Base-by-base conservation (phyloP, 2,797 vertebrate species). In the Labroides dimidiatus region DNA sequence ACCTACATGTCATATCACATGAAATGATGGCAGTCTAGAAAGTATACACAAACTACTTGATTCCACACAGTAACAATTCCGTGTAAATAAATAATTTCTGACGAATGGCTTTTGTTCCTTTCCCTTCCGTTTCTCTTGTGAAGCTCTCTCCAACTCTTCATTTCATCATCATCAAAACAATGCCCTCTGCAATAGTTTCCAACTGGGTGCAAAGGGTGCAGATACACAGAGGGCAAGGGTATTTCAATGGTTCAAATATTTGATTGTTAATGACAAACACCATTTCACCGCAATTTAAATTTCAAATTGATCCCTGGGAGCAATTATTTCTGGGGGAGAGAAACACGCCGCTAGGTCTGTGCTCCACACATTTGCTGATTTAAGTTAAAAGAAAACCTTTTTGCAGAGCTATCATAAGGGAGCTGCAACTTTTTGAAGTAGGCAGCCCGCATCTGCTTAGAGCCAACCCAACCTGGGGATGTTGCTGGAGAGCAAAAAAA, bases 201-300 rank as follows among this genome's bases (percentile, higher is more conserved):
- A 64, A 80, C 76, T 36, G 14, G 21, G 72, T 63, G 62, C 66
- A 73, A 20, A 45, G 54, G 75, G 62, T 41, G 63, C 75, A 58
- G 74, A 76, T 67, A 59, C 64, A 60, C 39, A 68, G 56, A 52
- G 60, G 74, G 59, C 57, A 84, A 27, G 92, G 84, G 86, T 91
- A 90, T 91, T 93, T 81, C 87, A 77, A 51, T 17, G 84, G 87
- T 93, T 92, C 90, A 93, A 93, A 95, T 93, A 93, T 94, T 93
- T 94, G 92, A 93, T 93, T 93, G 87, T 79, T 93, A 93, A 94
- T 93, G 93, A 94, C 92, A 94, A 94, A 94, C 89, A 93, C 81
- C 71, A 80, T 88, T 93, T 93, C 90, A 64, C 77, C 83, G 78
- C 75, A 77, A 94, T 94, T 93, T 93, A 92, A 93, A 94, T 92